Conservation (phyloP, 1,140 invertebrate genomes). For the Diorhabda carinulata region DNA sequence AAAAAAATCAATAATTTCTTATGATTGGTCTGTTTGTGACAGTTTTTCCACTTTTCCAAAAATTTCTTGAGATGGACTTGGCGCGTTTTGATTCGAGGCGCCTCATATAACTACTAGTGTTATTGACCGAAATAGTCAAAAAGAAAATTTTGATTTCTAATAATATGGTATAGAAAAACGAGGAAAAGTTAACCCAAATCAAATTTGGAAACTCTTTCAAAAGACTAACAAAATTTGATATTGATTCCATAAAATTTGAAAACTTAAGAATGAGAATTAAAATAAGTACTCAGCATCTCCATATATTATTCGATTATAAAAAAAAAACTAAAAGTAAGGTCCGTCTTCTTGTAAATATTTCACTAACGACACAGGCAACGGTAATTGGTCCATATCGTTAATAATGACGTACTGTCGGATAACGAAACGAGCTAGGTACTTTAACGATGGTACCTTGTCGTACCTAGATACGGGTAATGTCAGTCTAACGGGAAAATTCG, state of each 20-base stretch:
- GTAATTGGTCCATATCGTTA: slow-evolving; percentile 69
- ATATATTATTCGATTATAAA: neutral
- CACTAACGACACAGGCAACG: slow-evolving; percentile 65
- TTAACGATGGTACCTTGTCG: slow-evolving; percentile 66
- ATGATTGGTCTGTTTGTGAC: no score
- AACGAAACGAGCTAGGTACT: slow-evolving; percentile 74
- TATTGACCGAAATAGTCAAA: no score
- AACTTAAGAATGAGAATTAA: neutral
- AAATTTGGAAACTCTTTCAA: no score
- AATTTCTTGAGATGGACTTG: no score
- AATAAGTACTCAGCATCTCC: neutral
- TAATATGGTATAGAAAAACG: no score
- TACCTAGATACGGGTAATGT: slow-evolving; percentile 75
- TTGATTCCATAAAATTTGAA: neutral
- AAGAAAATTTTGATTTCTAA: no score
- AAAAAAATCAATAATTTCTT: no score
- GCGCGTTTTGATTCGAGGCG: no score
- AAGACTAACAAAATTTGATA: no score
- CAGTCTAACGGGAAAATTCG: slow-evolving; percentile 69
- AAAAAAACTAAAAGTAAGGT: slow-evolving; percentile 23
- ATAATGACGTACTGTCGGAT: slow-evolving; percentile 67
- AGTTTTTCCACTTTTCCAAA: no score
- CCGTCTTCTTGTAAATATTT: slow-evolving; percentile 58
- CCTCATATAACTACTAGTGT: no score
- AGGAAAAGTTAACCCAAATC: no score